phyloP scores from a whole-genome alignment of 2,888 invertebrate species.

The Pomacea canaliculata region DNA sequence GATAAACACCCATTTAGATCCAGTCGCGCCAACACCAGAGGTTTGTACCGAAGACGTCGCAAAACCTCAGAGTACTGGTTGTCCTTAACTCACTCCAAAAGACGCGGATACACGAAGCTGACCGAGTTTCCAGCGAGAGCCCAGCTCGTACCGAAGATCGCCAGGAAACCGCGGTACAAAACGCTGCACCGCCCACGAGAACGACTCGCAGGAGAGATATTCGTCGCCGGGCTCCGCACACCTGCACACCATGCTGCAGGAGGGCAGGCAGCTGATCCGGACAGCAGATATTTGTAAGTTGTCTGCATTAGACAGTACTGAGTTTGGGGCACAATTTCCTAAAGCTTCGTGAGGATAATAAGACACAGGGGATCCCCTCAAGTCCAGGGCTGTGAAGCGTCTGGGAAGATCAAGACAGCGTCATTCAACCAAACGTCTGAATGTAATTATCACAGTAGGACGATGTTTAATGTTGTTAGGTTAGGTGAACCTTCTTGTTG shows the following conservation, averaged over 20 bases:
- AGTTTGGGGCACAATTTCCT: not conserved
- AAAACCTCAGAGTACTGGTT: not conserved
- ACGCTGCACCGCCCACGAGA: conserved; percentile 21
- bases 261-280: conserved; percentile 6
- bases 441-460: conserved; percentile 3
- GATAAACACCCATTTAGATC: conserved; percentile 31
- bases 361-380: conserved; percentile 16
- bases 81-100: conserved; percentile 36
- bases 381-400: conserved; percentile 17
- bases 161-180: conserved; percentile 14
- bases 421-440: not conserved
- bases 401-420: not conserved
- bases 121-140: conserved; percentile 24
- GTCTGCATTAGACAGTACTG: conserved; percentile 11
- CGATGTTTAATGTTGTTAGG: conserved; percentile 12
- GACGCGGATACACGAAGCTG: conserved; percentile 15
- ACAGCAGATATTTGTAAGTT: conserved; percentile 31
- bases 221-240: conserved; percentile 25
- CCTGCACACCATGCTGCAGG: not conserved
- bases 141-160: conserved; percentile 16
- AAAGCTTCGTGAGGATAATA: not conserved
- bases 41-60: conserved; percentile 19
- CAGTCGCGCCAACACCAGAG: conserved; percentile 25
- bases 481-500: not conserved
- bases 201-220: conserved; percentile 29